Conservation (phyloP, 2,797 vertebrate species). For the Serranus cabrilla region DNA sequence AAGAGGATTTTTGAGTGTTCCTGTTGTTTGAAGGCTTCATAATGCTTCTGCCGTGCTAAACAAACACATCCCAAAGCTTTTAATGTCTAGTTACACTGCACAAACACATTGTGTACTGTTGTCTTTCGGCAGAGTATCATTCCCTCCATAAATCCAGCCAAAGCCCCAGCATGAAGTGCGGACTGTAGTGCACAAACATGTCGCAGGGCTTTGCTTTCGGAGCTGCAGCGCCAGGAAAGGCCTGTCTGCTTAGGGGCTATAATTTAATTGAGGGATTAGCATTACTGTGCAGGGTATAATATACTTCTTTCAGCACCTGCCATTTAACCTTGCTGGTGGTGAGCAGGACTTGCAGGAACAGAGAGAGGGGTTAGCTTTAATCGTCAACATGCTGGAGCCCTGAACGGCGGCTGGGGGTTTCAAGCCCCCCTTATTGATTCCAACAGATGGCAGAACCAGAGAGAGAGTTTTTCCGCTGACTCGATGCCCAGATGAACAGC, state of each 20-base stretch:
- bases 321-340: slow-evolving; percentile 85
- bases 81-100: slow-evolving; percentile 77
- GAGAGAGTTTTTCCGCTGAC: slow-evolving; percentile 81
- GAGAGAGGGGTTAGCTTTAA: slow-evolving; percentile 82
- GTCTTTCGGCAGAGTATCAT: slow-evolving; percentile 73
- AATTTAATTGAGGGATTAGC: slow-evolving; percentile 87
- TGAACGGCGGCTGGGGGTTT: slow-evolving; percentile 73
- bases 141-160: slow-evolving; percentile 75
- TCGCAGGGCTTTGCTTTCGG: slow-evolving; percentile 67
- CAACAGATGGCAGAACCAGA: slow-evolving; percentile 83
- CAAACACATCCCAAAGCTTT: slow-evolving; percentile 78
- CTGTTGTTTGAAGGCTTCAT: slow-evolving; percentile 69
- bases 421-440: slow-evolving; percentile 81
- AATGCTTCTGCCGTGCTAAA: slow-evolving; percentile 71
- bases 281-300: slow-evolving; percentile 81
- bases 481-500: slow-evolving; percentile 84
- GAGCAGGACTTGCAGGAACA: slow-evolving; percentile 76
- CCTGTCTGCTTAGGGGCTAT: slow-evolving; percentile 78
- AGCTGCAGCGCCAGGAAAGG: slow-evolving; percentile 67
- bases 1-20: slow-evolving; percentile 72
- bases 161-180: slow-evolving; percentile 77
- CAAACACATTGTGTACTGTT: slow-evolving; percentile 80
- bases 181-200: slow-evolving; percentile 74
- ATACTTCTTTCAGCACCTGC: slow-evolving; percentile 82
- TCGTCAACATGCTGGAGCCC: slow-evolving; percentile 79